These are phyloP conservation scores for Xiphydria camelus DNA, from an alignment of 2,888 invertebrate species.

Conservation along the genomic window DNA sequence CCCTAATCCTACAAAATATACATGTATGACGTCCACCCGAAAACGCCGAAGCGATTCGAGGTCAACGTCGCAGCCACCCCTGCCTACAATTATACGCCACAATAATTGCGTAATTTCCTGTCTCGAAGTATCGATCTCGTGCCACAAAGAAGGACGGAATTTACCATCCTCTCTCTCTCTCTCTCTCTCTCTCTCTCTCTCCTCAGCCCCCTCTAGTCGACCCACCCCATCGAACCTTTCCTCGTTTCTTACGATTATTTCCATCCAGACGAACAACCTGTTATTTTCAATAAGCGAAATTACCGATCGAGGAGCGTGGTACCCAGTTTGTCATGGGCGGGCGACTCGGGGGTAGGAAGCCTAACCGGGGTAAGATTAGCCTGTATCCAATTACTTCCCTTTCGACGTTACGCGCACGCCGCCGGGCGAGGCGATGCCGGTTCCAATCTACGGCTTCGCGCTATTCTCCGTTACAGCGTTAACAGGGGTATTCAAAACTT, in stretches of 20 bases:
- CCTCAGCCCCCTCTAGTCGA: not conserved
- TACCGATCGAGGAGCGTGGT: too few species aligned
- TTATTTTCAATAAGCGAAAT: too few species aligned
- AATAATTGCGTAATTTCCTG: not conserved
- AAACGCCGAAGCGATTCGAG: too few species aligned
- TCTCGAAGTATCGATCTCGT: not conserved
- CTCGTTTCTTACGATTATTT: too few species aligned
- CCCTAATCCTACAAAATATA: too few species aligned
- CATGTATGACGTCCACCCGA: too few species aligned
- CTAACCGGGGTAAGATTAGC: conserved; percentile 32
- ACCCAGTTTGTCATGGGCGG: too few species aligned
- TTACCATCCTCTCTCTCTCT: not conserved
- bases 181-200: not conserved
- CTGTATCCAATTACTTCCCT: conserved; percentile 43
- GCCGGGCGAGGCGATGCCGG: conserved; percentile 15
- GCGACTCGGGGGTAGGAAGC: conserved; percentile 26
- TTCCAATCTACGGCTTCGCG: conserved; percentile 33
- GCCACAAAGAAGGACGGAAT: too few species aligned
- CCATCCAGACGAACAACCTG: too few species aligned
- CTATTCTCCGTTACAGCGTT: conserved; percentile 22
- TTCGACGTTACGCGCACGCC: conserved; percentile 29
- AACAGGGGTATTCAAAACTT: too few species aligned
- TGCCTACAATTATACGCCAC: not conserved
- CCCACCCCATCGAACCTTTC: too few species aligned
- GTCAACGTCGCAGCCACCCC: too few species aligned